Conservation (phyloP, 2,113 vertebrate species). For the Dipodomys spectabilis region DNA sequence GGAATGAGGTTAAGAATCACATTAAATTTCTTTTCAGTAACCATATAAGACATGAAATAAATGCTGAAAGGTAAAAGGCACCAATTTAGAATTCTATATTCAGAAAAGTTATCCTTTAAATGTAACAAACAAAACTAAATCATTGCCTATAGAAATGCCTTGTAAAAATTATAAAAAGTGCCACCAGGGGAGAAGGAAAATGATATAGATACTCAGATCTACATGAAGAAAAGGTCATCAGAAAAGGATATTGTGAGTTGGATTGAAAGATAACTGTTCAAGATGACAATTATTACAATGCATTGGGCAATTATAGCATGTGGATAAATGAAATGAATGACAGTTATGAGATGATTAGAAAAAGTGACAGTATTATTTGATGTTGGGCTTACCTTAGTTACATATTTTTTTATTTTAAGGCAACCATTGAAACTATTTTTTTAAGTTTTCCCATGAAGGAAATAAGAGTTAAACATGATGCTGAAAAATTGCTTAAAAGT, state of each 20-base stretch:
- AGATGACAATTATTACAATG: neutral
- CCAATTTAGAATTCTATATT: conserved; percentile 6
- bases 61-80: neutral
- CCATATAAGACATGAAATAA: neutral
- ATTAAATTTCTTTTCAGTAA: neutral
- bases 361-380: neutral
- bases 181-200: neutral
- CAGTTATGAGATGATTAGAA: neutral
- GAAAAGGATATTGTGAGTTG: conserved; percentile 1
- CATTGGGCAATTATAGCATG: neutral
- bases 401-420: neutral
- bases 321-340: neutral
- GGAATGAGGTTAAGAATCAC: neutral
- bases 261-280: neutral
- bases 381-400: neutral
- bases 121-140: neutral
- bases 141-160: neutral
- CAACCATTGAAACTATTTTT: neutral
- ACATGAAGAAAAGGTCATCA: neutral
- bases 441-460: too few species aligned
- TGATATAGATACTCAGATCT: neutral
- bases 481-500: neutral
- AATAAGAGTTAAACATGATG: too few species aligned
- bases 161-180: neutral
- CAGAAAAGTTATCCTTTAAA: neutral